Evolutionary conservation across 35 echinoderm and acorn worm genomes (phyloP).

Genomic region (Hemicentrotus pulcherrimus): DNA sequence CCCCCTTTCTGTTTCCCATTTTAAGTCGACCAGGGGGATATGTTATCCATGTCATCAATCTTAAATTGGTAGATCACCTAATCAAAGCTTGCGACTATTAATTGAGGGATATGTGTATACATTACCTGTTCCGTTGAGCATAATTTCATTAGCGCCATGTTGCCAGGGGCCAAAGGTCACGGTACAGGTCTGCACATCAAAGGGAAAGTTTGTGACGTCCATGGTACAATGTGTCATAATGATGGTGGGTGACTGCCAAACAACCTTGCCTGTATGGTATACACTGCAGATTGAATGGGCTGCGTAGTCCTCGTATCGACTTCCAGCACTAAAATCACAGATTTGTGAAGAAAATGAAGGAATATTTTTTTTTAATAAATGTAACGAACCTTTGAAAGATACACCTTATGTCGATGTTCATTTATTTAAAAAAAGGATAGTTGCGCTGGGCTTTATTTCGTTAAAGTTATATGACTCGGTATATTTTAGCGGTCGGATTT

Average conservation of each 20-base stretch:
- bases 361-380: background rate
- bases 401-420: too few relatives aligned
- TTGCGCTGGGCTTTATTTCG: too few relatives aligned
- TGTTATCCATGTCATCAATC: too few relatives aligned
- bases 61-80: too few relatives aligned
- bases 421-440: too few relatives aligned
- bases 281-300: constrained; percentile 92
- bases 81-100: background rate
- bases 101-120: background rate
- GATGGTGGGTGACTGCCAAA: constrained; percentile 95
- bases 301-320: constrained; percentile 91
- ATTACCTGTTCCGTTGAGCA: constrained; percentile 87
- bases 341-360: background rate
- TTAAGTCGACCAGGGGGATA: too few relatives aligned
- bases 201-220: constrained; percentile 97
- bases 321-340: constrained; percentile 73
- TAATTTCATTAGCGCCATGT: constrained; percentile 87
- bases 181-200: constrained; percentile 81
- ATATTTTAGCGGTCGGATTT: too few relatives aligned
- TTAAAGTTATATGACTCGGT: too few relatives aligned
- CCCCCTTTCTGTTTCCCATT: too few relatives aligned
- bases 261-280: constrained; percentile 72
- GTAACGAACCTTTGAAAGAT: too few relatives aligned
- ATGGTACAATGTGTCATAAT: constrained; percentile 97
- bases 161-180: constrained; percentile 96